These are phyloP conservation scores for Megamerina dolium DNA, from an alignment of 2,888 invertebrate species.

Conservation along the genomic window DNA sequence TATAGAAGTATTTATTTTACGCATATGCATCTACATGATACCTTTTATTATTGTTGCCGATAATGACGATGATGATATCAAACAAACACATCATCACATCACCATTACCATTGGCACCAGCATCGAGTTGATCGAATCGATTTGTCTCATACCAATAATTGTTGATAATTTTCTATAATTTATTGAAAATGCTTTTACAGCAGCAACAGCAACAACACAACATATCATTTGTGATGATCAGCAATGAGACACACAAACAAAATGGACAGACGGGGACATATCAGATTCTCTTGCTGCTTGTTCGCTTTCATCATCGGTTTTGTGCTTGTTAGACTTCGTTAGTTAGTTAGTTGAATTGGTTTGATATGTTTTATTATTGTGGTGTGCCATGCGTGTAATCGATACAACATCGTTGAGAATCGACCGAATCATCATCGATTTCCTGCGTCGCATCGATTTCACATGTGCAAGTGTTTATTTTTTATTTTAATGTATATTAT, in stretches of 20 bases:
- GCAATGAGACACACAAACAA: slow-evolving; percentile 2
- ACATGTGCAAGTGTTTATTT: neutral
- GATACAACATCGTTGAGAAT: slow-evolving; percentile 25
- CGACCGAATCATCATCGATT: slow-evolving; percentile 36
- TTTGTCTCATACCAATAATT: neutral
- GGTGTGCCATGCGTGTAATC: slow-evolving; percentile 35
- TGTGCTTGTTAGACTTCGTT: neutral
- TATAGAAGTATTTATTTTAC: too few species aligned
- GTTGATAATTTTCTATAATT: slow-evolving; percentile 5
- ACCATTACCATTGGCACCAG: too few species aligned
- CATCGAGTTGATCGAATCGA: too few species aligned
- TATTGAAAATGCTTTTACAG: slow-evolving; percentile 12
- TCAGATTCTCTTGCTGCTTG: neutral
- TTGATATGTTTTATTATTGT: slow-evolving; percentile 4
- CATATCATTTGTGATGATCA: slow-evolving; percentile 7
- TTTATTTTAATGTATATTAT: neutral
- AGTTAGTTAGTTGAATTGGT: neutral
- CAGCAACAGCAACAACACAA: too few species aligned
- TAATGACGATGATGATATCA: too few species aligned
- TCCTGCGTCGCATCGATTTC: slow-evolving; percentile 26
- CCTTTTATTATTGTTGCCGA: too few species aligned
- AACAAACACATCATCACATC: too few species aligned
- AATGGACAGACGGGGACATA: neutral
- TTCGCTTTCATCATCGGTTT: neutral
- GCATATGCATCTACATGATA: too few species aligned